Evolutionary conservation across 2,797 vertebrate genomes (phyloP).

Genomic region (Capromys pilorides): DNA sequence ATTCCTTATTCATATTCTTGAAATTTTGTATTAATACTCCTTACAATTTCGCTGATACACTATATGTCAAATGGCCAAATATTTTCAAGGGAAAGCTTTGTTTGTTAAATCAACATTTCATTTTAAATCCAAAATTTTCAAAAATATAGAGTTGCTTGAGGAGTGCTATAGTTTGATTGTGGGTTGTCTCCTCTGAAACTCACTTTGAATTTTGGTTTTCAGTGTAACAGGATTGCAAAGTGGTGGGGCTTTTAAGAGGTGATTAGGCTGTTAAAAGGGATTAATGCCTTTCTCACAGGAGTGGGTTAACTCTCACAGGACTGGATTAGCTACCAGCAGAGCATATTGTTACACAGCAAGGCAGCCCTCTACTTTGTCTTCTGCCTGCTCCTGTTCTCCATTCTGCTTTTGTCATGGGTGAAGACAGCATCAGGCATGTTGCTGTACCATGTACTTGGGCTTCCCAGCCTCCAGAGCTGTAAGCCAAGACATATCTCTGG

Average conservation of each 20-base stretch:
- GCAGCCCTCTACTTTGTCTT: too few relatives aligned
- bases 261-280: not conserved
- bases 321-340: not conserved
- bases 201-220: not conserved
- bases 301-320: not conserved
- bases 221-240: not conserved
- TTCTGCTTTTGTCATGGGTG: not conserved
- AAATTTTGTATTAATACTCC: conserved; percentile 41
- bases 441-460: too few relatives aligned
- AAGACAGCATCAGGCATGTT: not conserved
- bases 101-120: conserved; percentile 54
- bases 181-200: not conserved
- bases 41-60: conserved; percentile 44
- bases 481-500: not conserved
- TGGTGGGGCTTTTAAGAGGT: not conserved
- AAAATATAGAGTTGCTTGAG: conserved; percentile 21
- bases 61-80: conserved; percentile 9
- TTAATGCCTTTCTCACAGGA: not conserved
- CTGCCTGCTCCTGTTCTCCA: not conserved
- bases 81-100: conserved; percentile 39
- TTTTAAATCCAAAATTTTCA: conserved; percentile 63
- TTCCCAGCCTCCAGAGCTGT: not conserved
- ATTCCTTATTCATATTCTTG: conserved; percentile 33
- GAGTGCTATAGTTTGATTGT: not conserved
- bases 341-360: not conserved